Evolutionary conservation across 2,113 vertebrate genomes (phyloP), one percentile per base, ranked within the genome.

Genomic region (Perca fluviatilis): DNA sequence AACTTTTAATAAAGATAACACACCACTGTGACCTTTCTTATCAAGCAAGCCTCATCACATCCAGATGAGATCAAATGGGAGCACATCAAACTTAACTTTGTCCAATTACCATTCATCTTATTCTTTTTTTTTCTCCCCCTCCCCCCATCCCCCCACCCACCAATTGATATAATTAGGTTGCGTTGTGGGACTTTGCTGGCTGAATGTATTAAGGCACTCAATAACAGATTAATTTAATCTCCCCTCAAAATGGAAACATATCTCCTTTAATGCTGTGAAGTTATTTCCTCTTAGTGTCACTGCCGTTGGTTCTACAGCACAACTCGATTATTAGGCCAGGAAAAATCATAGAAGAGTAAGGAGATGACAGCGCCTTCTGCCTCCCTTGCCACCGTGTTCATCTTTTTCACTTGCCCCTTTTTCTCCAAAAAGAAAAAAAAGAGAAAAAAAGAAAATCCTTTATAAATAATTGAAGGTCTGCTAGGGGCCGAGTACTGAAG

Each of bases 161-260:
- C 63, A 77, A 68, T 79, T 86, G 68, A 83, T 92, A 89, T 91
- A 86, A 91, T 94, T 88, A 90, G 83, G 74, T 70, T 86, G 86
- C 60, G 57, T 87, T 83, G 80, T 84, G 82, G 88, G 78, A 89
- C 84, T 82, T 75, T 49, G 46, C 58, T 72, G 4, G 11, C 57
- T 64, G 80, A 84, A 82, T 74, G 83, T 74, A 92, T 92, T 88
- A 92, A 85, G 74, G 61, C 82, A 71, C 80, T 91, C 82, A 89
- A 86, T 93, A 88, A 88, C 71, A 69, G 89, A 94, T 93, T 92
- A 71, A 83, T 80, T 84, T 90, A 90, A 93, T 92, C 86, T 89
- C 62, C 62, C 54, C 77, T 76, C 53, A 86, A 75, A 92, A 91
- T 87, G 83, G 85, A 91, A 88, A 79, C 61, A 67, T 58, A 79